Evolutionary conservation across 2,888 invertebrate genomes (phyloP).

Genomic region (Drosophila greeni): DNA sequence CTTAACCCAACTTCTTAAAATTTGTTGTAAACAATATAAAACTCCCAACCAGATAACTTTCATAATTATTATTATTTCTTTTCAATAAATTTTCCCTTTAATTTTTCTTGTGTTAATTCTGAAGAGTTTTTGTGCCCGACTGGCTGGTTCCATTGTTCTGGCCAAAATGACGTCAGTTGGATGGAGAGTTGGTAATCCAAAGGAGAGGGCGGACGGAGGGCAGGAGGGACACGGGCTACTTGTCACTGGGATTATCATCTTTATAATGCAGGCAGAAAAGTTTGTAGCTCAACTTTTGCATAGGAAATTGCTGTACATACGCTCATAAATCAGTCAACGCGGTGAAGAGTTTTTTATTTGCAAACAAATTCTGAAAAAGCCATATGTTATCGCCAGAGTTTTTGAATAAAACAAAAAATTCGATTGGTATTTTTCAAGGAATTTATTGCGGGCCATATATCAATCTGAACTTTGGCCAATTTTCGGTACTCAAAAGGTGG

Average conservation of each 20-base stretch:
- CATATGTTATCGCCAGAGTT: slow-evolving; percentile 22
- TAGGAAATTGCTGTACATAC: slow-evolving; percentile 15
- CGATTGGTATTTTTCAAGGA: slow-evolving; percentile 14
- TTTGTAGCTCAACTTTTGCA: slow-evolving; percentile 23
- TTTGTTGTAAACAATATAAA: too few relatives aligned
- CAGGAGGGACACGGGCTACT: not conserved
- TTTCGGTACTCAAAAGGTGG: slow-evolving; percentile 3
- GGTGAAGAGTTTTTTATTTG: slow-evolving; percentile 1
- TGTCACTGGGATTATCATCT: slow-evolving; percentile 33
- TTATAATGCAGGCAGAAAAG: slow-evolving; percentile 25
- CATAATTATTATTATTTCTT: too few relatives aligned
- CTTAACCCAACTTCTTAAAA: too few relatives aligned
- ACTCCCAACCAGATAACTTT: too few relatives aligned
- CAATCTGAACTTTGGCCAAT: slow-evolving; percentile 30
- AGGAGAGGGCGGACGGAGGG: too few relatives aligned
- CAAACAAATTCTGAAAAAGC: not conserved
- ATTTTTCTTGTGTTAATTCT: slow-evolving; percentile 3
- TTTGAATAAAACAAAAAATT: slow-evolving; percentile 13
- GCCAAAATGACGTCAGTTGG: slow-evolving; percentile 27
- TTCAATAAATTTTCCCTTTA: too few relatives aligned
- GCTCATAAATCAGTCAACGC: slow-evolving; percentile 34
- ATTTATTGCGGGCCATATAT: slow-evolving; percentile 31
- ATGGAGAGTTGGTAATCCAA: slow-evolving; percentile 14
- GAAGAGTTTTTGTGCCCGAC: slow-evolving; percentile 7
- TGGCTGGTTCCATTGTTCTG: slow-evolving; percentile 17